These are phyloP conservation scores for Eupithecia dodoneata DNA, from an alignment of 2,888 invertebrate species.

Conservation along the genomic window DNA sequence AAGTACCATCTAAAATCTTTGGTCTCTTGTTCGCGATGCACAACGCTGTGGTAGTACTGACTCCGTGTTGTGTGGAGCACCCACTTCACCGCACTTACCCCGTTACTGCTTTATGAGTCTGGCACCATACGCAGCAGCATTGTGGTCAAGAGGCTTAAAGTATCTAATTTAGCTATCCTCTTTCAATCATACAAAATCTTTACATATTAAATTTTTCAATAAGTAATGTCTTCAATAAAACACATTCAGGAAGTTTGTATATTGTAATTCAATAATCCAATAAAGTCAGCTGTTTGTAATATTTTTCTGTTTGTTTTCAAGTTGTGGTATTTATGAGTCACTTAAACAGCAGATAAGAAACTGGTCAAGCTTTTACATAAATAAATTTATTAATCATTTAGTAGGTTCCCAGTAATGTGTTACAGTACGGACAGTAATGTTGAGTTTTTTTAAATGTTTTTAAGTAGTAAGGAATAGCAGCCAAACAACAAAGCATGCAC, in stretches of 20 bases:
- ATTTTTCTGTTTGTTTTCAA: not conserved
- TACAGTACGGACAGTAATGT: constrained; percentile 74
- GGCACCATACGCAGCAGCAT: too few species aligned
- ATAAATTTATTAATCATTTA: constrained; percentile 29
- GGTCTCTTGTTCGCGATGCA: too few species aligned
- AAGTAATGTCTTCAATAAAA: not conserved
- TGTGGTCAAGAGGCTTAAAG: not conserved
- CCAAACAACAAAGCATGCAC: constrained; percentile 75
- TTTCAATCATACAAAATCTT: not conserved
- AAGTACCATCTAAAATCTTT: too few species aligned
- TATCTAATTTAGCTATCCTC: not conserved
- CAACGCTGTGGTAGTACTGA: too few species aligned
- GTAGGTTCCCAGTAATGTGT: constrained; percentile 67
- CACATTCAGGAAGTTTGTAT: not conserved
- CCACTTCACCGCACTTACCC: too few species aligned
- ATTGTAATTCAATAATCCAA: not conserved
- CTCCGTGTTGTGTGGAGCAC: too few species aligned
- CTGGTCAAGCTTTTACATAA: constrained; percentile 1
- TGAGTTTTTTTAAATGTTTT: constrained; percentile 68
- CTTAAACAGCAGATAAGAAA: not conserved
- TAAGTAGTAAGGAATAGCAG: constrained; percentile 69
- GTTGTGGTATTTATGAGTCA: not conserved
- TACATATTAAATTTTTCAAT: not conserved
- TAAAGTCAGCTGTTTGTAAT: not conserved
- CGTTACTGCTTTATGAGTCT: too few species aligned